These are phyloP conservation scores for Bombus picipes DNA, from an alignment of 1,140 invertebrate genomes.

Conservation along the genomic window DNA sequence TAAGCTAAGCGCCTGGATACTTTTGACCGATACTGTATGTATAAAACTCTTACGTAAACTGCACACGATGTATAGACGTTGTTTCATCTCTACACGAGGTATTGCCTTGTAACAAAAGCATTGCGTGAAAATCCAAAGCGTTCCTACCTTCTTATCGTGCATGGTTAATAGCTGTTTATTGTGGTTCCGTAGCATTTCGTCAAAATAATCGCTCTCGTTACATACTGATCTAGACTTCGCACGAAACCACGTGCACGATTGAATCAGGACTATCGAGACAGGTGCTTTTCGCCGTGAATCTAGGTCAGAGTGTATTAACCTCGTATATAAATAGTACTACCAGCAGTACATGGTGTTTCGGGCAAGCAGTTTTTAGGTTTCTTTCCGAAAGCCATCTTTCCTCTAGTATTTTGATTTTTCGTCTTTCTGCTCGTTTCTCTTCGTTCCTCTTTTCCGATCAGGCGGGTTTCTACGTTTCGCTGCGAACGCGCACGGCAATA, in stretches of 20 bases:
- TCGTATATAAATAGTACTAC: conserved; percentile 49
- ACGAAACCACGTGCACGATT: conserved; percentile 38
- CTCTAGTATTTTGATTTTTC: neutral
- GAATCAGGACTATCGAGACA: conserved; percentile 48
- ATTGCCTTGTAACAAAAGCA: neutral
- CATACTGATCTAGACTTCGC: conserved; percentile 41
- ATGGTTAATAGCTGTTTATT: conserved; percentile 32
- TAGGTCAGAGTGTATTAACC: conserved; percentile 54
- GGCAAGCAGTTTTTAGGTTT: neutral
- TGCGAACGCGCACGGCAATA: neutral
- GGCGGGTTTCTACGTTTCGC: neutral
- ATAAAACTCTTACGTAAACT: conserved; percentile 1
- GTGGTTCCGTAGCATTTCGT: conserved; percentile 3
- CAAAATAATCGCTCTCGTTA: conserved; percentile 42
- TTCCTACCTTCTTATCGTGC: conserved; percentile 1
- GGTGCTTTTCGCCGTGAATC: conserved; percentile 42
- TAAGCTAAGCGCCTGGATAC: neutral
- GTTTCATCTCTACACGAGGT: too few species aligned
- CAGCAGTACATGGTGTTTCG: conserved; percentile 20
- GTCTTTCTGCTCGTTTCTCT: neutral
- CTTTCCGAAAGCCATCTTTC: neutral
- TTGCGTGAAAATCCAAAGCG: conserved; percentile 24
- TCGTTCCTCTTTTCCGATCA: neutral
- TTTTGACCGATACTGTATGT: neutral
- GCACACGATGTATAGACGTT: neutral